Evolutionary conservation across 2,113 vertebrate species (phyloP).

Genomic region (Mustelus asterias): DNA sequence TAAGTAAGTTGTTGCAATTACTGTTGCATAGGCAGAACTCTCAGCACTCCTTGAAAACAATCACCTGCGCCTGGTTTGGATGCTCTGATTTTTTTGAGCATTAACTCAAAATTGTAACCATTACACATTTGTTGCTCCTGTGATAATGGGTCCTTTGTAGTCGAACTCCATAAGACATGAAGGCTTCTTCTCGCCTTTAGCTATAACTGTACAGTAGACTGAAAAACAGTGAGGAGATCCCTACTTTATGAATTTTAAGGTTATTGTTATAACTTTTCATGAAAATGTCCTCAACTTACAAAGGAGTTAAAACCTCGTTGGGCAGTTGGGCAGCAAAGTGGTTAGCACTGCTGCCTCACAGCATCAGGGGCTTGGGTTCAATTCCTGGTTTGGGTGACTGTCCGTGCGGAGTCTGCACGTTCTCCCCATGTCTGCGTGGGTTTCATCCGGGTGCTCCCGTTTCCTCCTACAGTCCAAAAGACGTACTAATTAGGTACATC

Average conservation of each 20-base stretch:
- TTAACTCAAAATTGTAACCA: neutral
- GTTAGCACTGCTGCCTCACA: no score
- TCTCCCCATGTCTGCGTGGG: no score
- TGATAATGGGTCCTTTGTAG: neutral
- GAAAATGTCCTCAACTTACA: neutral
- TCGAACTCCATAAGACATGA: neutral
- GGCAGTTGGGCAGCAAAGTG: no score
- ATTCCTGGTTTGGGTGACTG: no score
- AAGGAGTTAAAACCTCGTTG: neutral
- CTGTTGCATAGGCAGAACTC: neutral
- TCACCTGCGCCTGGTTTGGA: neutral
- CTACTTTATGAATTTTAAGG: neutral
- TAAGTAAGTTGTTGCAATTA: neutral
- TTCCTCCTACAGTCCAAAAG: no score
- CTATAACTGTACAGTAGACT: neutral
- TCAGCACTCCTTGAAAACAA: neutral
- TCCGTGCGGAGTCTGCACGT: no score
- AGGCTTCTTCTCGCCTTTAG: neutral
- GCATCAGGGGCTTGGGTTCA: no score
- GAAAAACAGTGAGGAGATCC: neutral
- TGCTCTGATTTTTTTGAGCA: neutral
- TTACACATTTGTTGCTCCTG: neutral
- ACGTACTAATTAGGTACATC: no score
- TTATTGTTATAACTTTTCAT: neutral
- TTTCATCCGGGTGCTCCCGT: no score